A percentile compares a stretch with the other conserved stretches of the same genome.
phyloP scores from a whole-genome alignment of 2,888 invertebrate genomes.

The Alcis repandata region DNA sequence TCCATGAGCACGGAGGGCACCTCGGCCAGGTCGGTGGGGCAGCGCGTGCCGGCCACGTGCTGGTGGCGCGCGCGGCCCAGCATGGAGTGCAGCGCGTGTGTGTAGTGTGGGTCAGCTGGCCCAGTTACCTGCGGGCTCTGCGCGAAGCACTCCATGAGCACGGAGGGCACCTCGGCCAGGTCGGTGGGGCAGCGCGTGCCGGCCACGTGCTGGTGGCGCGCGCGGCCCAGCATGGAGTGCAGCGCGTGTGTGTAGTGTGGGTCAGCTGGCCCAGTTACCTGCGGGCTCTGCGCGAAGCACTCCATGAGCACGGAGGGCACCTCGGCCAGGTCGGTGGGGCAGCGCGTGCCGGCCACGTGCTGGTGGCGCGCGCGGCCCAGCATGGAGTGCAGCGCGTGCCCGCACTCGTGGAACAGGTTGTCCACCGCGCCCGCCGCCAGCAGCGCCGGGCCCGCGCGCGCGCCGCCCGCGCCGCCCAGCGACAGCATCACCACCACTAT shows the following conservation, averaged over 20 bases:
- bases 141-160: constrained; percentile 99
- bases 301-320: constrained; percentile 99
- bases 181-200: constrained; percentile 99
- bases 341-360: constrained; percentile 98
- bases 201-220: constrained; percentile 97
- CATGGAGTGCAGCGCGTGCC: constrained; percentile 99
- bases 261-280: constrained; percentile 94
- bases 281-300: constrained; percentile 96
- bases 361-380: constrained; percentile 96
- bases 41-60: constrained; percentile 98
- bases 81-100: constrained; percentile 99
- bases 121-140: constrained; percentile 90
- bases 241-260: constrained; percentile 99
- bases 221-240: constrained; percentile 99
- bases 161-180: constrained; percentile 99
- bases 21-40: constrained; percentile 99
- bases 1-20: constrained; percentile 99
- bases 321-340: constrained; percentile 99
- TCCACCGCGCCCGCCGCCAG: constrained; percentile 95
- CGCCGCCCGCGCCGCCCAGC: constrained; percentile 89
- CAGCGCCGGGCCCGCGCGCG: constrained; percentile 90
- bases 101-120: constrained; percentile 99
- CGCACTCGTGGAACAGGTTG: constrained; percentile 99
- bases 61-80: constrained; percentile 96
- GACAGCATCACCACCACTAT: constrained; percentile 97